Evolutionary conservation across 2,113 vertebrate genomes (phyloP), one percentile per base, ranked within the genome.

Genomic region (Oreochromis spilurus): DNA sequence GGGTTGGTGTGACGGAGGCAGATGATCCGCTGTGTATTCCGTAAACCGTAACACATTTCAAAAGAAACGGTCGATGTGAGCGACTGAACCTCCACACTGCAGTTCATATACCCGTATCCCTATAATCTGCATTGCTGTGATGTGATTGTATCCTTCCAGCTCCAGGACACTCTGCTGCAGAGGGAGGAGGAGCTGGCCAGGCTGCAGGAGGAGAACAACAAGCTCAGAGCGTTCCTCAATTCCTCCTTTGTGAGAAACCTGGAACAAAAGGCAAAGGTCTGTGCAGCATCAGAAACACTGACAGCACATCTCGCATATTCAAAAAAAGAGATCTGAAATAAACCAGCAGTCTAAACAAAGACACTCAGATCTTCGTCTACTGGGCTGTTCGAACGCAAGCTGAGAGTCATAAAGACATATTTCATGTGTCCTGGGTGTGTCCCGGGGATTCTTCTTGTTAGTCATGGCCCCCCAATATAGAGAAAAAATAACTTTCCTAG

Each of bases 161-260:
- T 99, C 14, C 98, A 98, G 95, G 98, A 99, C 87, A 97, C 97
- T 12, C 93, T 99, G 88, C 92, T 98, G 81, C 98, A 99, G 96
- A 97, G 97, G 89, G 98, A 99, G 91, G 98, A 99, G 93, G 97
- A 99, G 94, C 96, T 99, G 84, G 97, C 96, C 84, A 93, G 97
- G 31, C 94, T 99, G 57, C 98, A 99, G 48, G 97, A 98, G 82
- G 98, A 99, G 92, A 99, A 99, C 94, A 95, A 94, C 91, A 97
- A 97, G 82, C 97, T 99, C 38, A 96, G 97, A 90, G 95, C 97
- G 83, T 99, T 99, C 94, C 95, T 99, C 93, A 97, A 95, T 95
- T 98, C 97, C 12, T 97, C 97, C 6, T 96, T 97, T 87, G 96
- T 98, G 72, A 98, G 97, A 93, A 97, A 95, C 84, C 95, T 99